Evolutionary conservation across 2,888 invertebrate species (phyloP).

Genomic region (Isoperla grammatica): DNA sequence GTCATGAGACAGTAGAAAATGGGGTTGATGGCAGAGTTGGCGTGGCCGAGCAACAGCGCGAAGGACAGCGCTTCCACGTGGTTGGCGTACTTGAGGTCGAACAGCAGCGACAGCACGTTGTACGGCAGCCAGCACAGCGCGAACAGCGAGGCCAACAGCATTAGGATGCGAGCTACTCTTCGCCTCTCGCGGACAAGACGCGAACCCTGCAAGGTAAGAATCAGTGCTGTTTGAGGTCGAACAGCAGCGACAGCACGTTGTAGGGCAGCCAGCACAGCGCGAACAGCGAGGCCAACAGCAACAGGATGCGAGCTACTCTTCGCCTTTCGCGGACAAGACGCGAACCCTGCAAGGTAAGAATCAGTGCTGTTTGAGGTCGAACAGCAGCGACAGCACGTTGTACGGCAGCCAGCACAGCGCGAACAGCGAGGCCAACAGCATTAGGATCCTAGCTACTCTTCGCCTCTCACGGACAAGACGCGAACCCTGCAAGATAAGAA

Average conservation of each 20-base stretch:
- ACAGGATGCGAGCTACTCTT: slow-evolving; percentile 67
- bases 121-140: slow-evolving; percentile 75
- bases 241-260: slow-evolving; percentile 60
- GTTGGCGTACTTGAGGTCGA: slow-evolving; percentile 47
- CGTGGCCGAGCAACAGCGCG: slow-evolving; percentile 64
- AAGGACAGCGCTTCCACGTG: slow-evolving; percentile 49
- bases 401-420: slow-evolving; percentile 75
- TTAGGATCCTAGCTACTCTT: slow-evolving; percentile 67
- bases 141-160: slow-evolving; percentile 66
- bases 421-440: slow-evolving; percentile 66
- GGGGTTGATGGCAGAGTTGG: slow-evolving; percentile 71
- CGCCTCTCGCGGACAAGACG: slow-evolving; percentile 63
- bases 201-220: slow-evolving; percentile 56
- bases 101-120: slow-evolving; percentile 60
- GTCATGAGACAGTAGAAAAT: slow-evolving; percentile 71
- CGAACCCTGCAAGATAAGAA: slow-evolving; percentile 56
- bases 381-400: slow-evolving; percentile 60
- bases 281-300: slow-evolving; percentile 66
- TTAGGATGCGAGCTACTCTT: slow-evolving; percentile 67
- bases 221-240: slow-evolving; percentile 52
- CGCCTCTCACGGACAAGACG: slow-evolving; percentile 63
- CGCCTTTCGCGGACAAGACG: slow-evolving; percentile 63
- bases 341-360: slow-evolving; percentile 56
- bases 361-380: slow-evolving; percentile 52
- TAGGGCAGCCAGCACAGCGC: slow-evolving; percentile 75